Percentiles rank a stretch among this genome's conserved stretches.
phyloP scores from a whole-genome alignment of 2,888 invertebrate genomes.

The Aspidiotus destructor region DNA sequence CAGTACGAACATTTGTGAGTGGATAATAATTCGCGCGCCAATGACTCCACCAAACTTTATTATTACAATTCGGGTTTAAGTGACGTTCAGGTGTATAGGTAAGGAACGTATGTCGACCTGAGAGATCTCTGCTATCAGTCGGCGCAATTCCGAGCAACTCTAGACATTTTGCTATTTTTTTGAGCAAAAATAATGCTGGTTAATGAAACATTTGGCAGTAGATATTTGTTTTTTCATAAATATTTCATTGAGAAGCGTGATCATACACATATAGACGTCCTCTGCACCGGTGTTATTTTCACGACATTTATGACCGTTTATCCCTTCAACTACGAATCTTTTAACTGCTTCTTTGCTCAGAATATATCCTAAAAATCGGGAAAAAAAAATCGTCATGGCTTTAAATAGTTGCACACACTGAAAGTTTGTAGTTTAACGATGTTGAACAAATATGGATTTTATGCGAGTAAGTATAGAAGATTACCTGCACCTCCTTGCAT shows the following conservation, averaged over 20 bases:
- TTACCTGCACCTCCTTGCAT: constrained; percentile 75
- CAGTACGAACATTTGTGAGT: constrained; percentile 61
- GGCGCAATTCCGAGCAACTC: constrained; percentile 75
- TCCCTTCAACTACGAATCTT: constrained; percentile 63
- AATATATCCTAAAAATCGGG: constrained; percentile 62
- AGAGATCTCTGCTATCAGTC: constrained; percentile 75
- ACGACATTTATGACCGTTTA: constrained; percentile 62
- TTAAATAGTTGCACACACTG: too few species aligned
- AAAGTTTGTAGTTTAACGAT: too few species aligned
- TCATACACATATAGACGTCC: constrained; percentile 77
- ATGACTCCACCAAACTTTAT: constrained; percentile 71
- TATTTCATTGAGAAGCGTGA: too few species aligned
- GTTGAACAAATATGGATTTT: too few species aligned
- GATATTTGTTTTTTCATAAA: too few species aligned
- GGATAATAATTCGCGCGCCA: constrained; percentile 89
- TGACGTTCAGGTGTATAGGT: constrained; percentile 90
- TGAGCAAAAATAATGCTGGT: too few species aligned
- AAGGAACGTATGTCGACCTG: constrained; percentile 80
- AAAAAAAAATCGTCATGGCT: background rate
- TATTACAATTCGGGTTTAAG: constrained; percentile 74
- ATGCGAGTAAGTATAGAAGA: too few species aligned
- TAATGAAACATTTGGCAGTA: too few species aligned
- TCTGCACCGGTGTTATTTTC: constrained; percentile 66
- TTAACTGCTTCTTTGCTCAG: constrained; percentile 72
- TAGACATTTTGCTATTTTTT: constrained; percentile 55